phyloP scores from a whole-genome alignment of 23 tunicate species.

The Styela plicata region DNA sequence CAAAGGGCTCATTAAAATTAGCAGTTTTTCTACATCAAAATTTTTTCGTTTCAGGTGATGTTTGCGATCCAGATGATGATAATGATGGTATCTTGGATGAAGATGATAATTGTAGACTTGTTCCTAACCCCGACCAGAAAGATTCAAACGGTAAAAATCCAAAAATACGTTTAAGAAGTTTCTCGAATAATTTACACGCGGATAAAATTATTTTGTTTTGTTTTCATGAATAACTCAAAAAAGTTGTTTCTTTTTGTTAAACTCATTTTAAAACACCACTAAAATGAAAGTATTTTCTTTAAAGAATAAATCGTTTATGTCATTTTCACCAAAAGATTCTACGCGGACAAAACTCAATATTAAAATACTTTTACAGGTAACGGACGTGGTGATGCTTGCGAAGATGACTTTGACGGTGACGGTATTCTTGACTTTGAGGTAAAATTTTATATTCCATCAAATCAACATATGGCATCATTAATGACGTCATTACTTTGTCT shows the following conservation, averaged over 20 bases:
- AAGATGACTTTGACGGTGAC: constrained; percentile 91
- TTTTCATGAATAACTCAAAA: too few species aligned
- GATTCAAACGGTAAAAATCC: constrained; percentile 54
- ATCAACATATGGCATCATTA: background rate
- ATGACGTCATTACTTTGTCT: too few species aligned
- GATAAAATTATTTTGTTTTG: background rate
- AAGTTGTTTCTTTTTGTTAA: too few species aligned
- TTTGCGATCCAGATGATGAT: constrained; percentile 90
- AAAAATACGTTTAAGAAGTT: background rate
- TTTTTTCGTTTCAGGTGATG: constrained; percentile 59
- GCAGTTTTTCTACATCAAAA: too few species aligned
- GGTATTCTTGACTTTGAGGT: constrained; percentile 41
- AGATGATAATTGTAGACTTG: constrained; percentile 86
- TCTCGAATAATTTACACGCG: background rate
- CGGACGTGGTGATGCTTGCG: constrained; percentile 91
- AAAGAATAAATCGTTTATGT: too few species aligned
- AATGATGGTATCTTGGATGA: constrained; percentile 85
- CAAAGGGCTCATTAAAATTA: too few species aligned
- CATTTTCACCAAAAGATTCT: too few species aligned
- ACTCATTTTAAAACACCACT: too few species aligned
- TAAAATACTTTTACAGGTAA: constrained; percentile 51
- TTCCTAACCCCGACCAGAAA: constrained; percentile 83
- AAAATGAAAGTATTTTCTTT: too few species aligned
- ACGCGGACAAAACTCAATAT: too few species aligned
- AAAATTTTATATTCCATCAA: background rate